Evolutionary conservation across 2,797 vertebrate genomes (phyloP).

Genomic region (Corythornis leucogaster): DNA sequence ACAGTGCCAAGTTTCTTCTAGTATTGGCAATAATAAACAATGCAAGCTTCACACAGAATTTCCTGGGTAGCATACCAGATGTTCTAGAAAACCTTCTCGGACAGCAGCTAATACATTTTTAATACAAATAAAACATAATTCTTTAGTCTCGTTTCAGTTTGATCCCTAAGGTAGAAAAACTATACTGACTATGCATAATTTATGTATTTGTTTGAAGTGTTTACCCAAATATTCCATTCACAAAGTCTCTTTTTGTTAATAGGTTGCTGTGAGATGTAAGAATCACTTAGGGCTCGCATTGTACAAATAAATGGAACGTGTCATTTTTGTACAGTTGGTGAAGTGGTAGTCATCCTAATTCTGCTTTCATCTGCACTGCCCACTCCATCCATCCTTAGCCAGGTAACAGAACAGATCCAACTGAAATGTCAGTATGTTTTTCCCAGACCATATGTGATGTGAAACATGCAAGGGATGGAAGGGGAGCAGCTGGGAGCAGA

Average conservation of each 20-base stretch:
- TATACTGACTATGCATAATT: slow-evolving; percentile 39
- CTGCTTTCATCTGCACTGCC: background rate
- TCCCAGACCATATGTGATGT: background rate
- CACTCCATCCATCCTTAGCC: background rate
- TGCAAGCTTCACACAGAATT: slow-evolving; percentile 46
- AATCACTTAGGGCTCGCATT: background rate
- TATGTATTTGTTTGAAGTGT: slow-evolving; percentile 63
- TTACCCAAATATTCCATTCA: slow-evolving; percentile 46
- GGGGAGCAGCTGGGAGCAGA: background rate
- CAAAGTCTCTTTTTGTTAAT: slow-evolving; percentile 42
- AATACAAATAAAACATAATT: slow-evolving; percentile 63
- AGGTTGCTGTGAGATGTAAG: slow-evolving; percentile 17
- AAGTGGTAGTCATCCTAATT: background rate
- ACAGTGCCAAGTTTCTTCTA: slow-evolving; percentile 31
- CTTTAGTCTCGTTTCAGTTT: slow-evolving; percentile 18
- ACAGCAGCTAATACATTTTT: slow-evolving; percentile 69
- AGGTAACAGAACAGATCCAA: background rate
- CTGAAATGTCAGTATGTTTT: background rate
- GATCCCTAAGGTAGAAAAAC: slow-evolving; percentile 59
- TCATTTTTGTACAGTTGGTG: background rate
- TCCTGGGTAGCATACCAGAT: slow-evolving; percentile 64
- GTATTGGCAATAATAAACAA: slow-evolving; percentile 61
- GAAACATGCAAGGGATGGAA: background rate
- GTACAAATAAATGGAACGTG: slow-evolving; percentile 40
- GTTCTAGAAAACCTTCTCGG: slow-evolving; percentile 53